Conservation (phyloP, 2,113 vertebrate genomes). For the Cavia porcellus region DNA sequence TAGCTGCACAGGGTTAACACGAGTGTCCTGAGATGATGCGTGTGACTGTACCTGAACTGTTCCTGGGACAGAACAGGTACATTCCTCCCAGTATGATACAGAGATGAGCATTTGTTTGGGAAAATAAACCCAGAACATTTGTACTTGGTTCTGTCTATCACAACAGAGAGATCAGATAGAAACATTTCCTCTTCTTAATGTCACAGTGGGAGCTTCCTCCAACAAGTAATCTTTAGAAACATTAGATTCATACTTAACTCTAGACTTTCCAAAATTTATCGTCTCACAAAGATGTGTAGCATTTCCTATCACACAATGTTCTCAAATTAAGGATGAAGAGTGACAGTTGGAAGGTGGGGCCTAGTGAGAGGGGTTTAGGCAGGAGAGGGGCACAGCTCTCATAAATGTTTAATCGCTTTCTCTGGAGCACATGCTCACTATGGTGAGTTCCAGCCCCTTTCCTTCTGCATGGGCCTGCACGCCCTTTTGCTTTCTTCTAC, state of each 20-base stretch:
- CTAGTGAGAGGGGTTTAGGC: background rate
- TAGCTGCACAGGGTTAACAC: background rate
- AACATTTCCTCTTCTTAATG: background rate
- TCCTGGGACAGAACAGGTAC: background rate
- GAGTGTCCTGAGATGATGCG: background rate
- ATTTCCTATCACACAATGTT: background rate
- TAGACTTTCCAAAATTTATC: background rate
- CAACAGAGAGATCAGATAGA: background rate
- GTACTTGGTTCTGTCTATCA: background rate
- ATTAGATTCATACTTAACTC: background rate
- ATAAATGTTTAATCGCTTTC: too few relatives aligned
- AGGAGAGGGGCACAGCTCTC: background rate
- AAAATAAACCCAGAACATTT: background rate
- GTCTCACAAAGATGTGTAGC: background rate
- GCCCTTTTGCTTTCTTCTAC: background rate
- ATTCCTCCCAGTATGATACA: background rate
- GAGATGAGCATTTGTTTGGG: background rate
- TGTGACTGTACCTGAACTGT: background rate
- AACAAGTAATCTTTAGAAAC: background rate
- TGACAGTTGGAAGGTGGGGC: background rate
- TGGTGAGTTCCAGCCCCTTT: background rate
- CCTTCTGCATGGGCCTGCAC: too few relatives aligned
- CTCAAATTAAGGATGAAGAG: background rate
- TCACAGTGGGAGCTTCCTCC: background rate
- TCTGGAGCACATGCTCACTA: background rate